A percentile compares a stretch with the other conserved stretches of the same genome.
Conservation (phyloP, 1,140 invertebrate genomes). For the Ectropis grisescens region DNA sequence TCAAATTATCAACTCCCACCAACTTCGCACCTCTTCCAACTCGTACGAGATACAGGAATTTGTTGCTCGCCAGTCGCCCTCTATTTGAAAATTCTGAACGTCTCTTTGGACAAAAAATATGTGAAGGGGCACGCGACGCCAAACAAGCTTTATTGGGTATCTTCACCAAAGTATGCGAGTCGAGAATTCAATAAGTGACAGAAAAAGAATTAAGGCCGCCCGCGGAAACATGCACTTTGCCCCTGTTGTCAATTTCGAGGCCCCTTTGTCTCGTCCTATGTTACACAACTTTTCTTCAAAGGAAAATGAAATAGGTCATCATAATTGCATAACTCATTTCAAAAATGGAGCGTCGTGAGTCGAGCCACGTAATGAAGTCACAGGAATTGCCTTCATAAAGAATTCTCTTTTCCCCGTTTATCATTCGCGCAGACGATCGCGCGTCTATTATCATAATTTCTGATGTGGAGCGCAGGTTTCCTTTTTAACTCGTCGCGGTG, state of each 20-base stretch:
- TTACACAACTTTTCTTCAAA: no score
- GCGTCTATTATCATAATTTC: slow-evolving; percentile 21
- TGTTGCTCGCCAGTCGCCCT: slow-evolving; percentile 25
- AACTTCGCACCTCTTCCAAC: slow-evolving; percentile 43
- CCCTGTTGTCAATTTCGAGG: slow-evolving; percentile 14
- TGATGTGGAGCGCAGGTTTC: slow-evolving; percentile 17
- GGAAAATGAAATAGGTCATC: no score
- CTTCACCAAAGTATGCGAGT: slow-evolving; percentile 48
- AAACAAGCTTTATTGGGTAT: slow-evolving; percentile 61
- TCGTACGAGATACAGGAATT: slow-evolving; percentile 38
- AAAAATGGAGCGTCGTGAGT: no score
- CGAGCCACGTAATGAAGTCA: no score
- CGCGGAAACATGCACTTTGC: slow-evolving; percentile 25
- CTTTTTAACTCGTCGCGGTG: slow-evolving; percentile 39
- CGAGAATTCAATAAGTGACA: slow-evolving; percentile 59
- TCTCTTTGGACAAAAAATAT: slow-evolving; percentile 48
- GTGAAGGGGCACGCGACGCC: slow-evolving; percentile 35
- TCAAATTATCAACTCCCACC: slow-evolving; percentile 61
- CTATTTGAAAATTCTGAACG: slow-evolving; percentile 53
- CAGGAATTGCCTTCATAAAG: no score
- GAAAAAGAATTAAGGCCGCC: slow-evolving; percentile 47
- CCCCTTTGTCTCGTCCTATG: no score
- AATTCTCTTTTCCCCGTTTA: no score
- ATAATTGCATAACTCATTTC: no score
- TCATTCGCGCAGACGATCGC: no score